These are phyloP conservation scores for Sarcophaga rosellei DNA, from an alignment of 2,888 invertebrate genomes.

Conservation along the genomic window DNA sequence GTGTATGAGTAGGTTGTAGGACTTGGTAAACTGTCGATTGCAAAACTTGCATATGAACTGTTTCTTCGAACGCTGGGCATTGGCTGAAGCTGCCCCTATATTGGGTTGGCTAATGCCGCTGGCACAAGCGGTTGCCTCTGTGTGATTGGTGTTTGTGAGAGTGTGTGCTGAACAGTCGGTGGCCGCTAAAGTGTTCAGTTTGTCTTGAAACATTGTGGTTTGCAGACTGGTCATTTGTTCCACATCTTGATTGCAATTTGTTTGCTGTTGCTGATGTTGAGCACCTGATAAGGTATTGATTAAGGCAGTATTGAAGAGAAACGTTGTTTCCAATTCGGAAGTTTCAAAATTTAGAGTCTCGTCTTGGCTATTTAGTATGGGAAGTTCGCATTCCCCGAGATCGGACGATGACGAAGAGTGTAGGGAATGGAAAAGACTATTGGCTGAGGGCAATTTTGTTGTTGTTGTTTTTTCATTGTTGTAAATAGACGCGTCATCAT, in stretches of 20 bases:
- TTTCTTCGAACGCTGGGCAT: constrained; percentile 91
- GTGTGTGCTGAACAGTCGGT: constrained; percentile 50
- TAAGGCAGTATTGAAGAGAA: constrained; percentile 59
- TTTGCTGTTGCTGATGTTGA: constrained; percentile 56
- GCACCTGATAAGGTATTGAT: constrained; percentile 52
- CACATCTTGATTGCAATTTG: constrained; percentile 38
- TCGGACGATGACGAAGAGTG: constrained; percentile 54
- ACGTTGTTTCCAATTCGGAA: constrained; percentile 54
- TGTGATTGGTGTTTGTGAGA: constrained; percentile 68
- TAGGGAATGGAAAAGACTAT: constrained; percentile 59
- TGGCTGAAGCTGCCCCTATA: constrained; percentile 68
- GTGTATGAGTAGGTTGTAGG: constrained; percentile 96
- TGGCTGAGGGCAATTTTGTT: constrained; percentile 63
- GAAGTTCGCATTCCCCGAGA: constrained; percentile 63
- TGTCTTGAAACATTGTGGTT: constrained; percentile 80
- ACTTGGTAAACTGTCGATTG: constrained; percentile 98
- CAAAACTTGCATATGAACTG: constrained; percentile 99
- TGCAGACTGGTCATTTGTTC: constrained; percentile 74
- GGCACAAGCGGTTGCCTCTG: constrained; percentile 60
- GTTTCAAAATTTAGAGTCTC: constrained; percentile 57
- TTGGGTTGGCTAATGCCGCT: constrained; percentile 63
- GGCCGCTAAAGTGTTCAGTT: constrained; percentile 71
- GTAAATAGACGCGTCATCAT: constrained; percentile 35
- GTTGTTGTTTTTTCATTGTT: constrained; percentile 28
- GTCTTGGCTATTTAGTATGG: constrained; percentile 52